Evolutionary conservation across 1,140 invertebrate species (phyloP).

Genomic region (Aphelinus certus): DNA sequence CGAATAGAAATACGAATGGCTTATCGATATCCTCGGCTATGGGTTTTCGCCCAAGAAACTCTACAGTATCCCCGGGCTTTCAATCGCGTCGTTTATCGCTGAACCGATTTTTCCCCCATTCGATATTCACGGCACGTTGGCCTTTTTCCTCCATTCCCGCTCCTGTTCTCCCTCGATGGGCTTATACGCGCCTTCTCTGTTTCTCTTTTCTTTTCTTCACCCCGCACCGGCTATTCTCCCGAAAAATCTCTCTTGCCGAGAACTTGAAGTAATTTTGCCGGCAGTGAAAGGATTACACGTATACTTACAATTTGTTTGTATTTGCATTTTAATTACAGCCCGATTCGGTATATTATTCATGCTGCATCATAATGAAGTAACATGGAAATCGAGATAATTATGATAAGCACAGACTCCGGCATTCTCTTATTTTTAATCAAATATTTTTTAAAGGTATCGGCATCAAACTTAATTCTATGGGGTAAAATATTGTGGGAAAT

Average conservation of each 20-base stretch:
- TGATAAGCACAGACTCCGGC: too few relatives aligned
- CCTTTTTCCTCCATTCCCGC: conserved; percentile 44
- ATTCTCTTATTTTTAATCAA: too few relatives aligned
- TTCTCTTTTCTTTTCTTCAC: not conserved
- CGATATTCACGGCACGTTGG: conserved; percentile 56
- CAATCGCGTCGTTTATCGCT: conserved; percentile 58
- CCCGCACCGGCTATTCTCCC: not conserved
- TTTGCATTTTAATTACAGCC: too few relatives aligned
- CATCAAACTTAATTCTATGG: too few relatives aligned
- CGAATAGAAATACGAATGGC: conserved; percentile 50
- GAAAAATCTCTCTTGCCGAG: not conserved
- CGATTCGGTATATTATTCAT: not conserved
- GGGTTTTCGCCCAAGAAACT: conserved; percentile 26
- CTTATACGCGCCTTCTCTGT: not conserved
- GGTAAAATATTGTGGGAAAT: too few relatives aligned
- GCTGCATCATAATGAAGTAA: too few relatives aligned
- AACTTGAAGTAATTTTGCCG: too few relatives aligned
- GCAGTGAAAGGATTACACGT: too few relatives aligned
- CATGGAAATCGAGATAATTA: too few relatives aligned
- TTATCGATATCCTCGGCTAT: conserved; percentile 46
- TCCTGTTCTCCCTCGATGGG: conserved; percentile 33
- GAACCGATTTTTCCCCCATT: conserved; percentile 46
- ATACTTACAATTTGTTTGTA: too few relatives aligned
- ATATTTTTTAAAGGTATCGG: too few relatives aligned
- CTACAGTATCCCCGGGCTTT: conserved; percentile 46